These are phyloP conservation scores for Canis aureus DNA, from an alignment of 2,113 vertebrate species.

Conservation along the genomic window DNA sequence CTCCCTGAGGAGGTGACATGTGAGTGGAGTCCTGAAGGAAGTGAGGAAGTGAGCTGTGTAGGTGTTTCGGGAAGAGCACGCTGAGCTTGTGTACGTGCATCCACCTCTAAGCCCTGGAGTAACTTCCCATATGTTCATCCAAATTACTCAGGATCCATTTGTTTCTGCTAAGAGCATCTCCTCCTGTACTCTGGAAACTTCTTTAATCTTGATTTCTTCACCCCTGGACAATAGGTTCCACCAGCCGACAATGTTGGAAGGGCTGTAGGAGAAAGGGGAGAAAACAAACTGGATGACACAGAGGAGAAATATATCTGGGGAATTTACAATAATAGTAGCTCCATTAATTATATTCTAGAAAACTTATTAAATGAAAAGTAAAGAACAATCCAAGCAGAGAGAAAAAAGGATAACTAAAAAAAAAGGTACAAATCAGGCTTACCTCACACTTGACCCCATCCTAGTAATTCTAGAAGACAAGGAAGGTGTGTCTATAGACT, in stretches of 20 bases:
- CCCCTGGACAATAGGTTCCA: background rate
- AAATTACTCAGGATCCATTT: background rate
- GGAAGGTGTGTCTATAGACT: background rate
- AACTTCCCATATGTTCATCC: background rate
- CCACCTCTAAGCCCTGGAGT: background rate
- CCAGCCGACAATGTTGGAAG: background rate
- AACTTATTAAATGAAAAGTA: background rate
- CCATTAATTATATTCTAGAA: background rate
- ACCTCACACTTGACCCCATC: background rate
- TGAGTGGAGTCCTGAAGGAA: background rate
- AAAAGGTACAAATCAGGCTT: background rate
- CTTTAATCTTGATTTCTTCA: background rate
- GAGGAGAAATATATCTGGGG: background rate
- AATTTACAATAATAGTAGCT: background rate
- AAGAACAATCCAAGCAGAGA: background rate
- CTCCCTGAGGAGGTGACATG: background rate
- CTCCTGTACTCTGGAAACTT: background rate
- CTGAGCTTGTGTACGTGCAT: background rate
- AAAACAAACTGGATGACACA: background rate
- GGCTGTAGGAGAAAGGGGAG: background rate
- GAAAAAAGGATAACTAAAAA: background rate
- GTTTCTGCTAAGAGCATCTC: background rate
- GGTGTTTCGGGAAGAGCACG: too few species aligned
- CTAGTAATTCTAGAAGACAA: conserved; percentile 5
- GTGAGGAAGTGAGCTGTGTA: background rate